Percentiles rank a stretch among this genome's conserved stretches.
phyloP scores from a whole-genome alignment of 2,797 vertebrate genomes.

The Spatula versicolor region DNA sequence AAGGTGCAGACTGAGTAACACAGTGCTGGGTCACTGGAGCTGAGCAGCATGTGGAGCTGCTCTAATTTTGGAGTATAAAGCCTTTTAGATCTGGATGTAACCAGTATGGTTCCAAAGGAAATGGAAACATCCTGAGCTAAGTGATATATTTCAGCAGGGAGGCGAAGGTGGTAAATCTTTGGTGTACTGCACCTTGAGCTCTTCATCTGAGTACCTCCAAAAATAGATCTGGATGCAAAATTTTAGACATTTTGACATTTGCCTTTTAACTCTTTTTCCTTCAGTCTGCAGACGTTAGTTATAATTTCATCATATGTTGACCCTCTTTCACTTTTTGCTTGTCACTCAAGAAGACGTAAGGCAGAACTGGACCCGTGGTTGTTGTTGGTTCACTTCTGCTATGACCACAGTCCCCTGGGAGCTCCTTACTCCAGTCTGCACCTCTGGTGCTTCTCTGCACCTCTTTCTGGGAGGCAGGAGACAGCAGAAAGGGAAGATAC shows the following conservation, averaged over 20 bases:
- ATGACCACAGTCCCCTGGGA: background rate
- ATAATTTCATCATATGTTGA: background rate
- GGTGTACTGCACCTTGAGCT: background rate
- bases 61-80: constrained; percentile 14
- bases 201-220: background rate
- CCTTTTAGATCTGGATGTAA: background rate
- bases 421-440: background rate
- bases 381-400: background rate
- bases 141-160: background rate
- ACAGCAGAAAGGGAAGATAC: background rate
- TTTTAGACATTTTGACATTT: background rate
- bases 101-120: background rate
- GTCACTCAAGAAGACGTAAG: background rate
- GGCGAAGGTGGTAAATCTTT: background rate
- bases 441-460: background rate
- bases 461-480: background rate
- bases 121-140: background rate
- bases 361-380: background rate
- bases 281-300: background rate
- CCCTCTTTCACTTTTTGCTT: background rate
- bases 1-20: background rate
- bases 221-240: background rate
- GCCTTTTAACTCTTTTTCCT: background rate
- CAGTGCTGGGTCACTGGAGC: background rate
- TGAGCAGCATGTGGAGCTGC: background rate